Conservation (phyloP, 1,140 invertebrate genomes). For the Penaeus chinensis region DNA sequence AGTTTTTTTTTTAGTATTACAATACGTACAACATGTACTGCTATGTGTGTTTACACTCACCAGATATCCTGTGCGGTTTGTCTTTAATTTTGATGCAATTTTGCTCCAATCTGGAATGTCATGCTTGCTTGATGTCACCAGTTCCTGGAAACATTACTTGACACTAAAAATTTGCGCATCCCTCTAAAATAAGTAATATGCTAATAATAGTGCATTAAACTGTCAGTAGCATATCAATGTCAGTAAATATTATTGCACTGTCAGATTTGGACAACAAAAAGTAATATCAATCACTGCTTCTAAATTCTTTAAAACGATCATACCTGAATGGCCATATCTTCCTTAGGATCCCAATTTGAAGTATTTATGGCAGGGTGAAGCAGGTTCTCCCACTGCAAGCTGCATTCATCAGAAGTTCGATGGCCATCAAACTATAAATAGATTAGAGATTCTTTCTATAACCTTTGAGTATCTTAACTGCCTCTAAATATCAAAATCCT, state of each 20-base stretch:
- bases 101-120: conserved; percentile 31
- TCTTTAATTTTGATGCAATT: conserved; percentile 32
- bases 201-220: too few species aligned
- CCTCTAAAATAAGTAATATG: too few species aligned
- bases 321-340: conserved; percentile 47
- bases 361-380: conserved; percentile 44
- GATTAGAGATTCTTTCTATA: neutral
- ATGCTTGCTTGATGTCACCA: neutral
- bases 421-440: conserved; percentile 46
- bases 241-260: neutral
- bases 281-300: too few species aligned
- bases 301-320: neutral
- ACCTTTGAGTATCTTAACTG: neutral
- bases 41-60: neutral
- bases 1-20: neutral
- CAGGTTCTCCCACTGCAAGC: conserved; percentile 37
- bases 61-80: conserved; percentile 41
- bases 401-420: conserved; percentile 41
- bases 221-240: too few species aligned
- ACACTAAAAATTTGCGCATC: too few species aligned
- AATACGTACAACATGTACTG: neutral
- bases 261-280: neutral
- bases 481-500: too few species aligned
- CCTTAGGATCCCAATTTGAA: conserved; percentile 27
- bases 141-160: conserved; percentile 10